Conservation (phyloP, 2,888 invertebrate genomes). For the Corbicula japonica region DNA sequence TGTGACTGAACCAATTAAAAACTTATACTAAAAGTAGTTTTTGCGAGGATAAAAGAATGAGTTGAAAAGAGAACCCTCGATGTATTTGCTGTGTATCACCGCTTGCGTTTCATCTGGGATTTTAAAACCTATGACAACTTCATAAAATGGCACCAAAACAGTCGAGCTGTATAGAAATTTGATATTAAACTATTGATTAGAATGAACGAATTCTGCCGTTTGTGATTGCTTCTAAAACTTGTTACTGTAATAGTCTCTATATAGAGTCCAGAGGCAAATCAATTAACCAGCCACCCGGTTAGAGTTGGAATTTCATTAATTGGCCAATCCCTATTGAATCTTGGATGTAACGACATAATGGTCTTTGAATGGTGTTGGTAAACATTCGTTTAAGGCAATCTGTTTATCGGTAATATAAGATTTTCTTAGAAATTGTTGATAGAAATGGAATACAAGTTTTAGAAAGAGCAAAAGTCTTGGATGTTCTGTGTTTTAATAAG, state of each 20-base stretch:
- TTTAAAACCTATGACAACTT: neutral
- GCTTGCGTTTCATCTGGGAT: neutral
- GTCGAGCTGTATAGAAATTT: neutral
- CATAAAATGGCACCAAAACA: neutral
- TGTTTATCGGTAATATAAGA: neutral
- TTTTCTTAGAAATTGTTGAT: neutral
- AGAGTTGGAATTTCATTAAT: slow-evolving; percentile 4
- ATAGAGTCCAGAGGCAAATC: slow-evolving; percentile 2
- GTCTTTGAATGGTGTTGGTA: neutral
- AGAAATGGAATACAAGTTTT: neutral
- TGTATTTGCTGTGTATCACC: neutral
- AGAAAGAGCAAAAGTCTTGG: neutral
- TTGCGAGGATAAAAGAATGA: too few species aligned
- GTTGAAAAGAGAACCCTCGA: too few species aligned
- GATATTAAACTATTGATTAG: slow-evolving; percentile 8
- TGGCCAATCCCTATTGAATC: slow-evolving; percentile 10
- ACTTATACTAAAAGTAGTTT: too few species aligned
- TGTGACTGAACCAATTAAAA: neutral
- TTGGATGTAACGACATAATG: too few species aligned
- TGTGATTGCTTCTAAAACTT: slow-evolving; percentile 6
- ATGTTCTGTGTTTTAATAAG: too few species aligned
- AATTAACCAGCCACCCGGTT: neutral
- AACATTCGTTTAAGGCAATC: neutral
- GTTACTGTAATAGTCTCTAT: slow-evolving; percentile 3
- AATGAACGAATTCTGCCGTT: neutral